Conservation (phyloP, 2,797 vertebrate genomes). For the Nannoperca obscura region DNA sequence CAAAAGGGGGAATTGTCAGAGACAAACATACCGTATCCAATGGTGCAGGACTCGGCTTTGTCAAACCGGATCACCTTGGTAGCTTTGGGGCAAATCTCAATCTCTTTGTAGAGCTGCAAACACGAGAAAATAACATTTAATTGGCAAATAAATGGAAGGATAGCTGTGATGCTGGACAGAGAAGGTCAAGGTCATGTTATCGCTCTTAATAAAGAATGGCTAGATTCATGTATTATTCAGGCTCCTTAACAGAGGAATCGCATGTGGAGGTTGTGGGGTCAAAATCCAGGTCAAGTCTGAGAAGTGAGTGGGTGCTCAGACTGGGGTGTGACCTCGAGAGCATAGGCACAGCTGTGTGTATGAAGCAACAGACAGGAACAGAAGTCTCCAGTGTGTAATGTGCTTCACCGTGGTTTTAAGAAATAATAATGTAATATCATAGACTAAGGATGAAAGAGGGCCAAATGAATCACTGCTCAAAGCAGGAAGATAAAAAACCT, state of each 20-base stretch:
- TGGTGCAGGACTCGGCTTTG: conserved; percentile 86
- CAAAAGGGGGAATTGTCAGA: conserved; percentile 12
- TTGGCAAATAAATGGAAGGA: conserved; percentile 27
- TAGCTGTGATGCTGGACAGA: neutral
- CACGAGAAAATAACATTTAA: conserved; percentile 47
- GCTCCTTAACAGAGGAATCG: conserved; percentile 53
- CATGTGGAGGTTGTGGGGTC: conserved; percentile 61
- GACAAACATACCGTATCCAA: conserved; percentile 91
- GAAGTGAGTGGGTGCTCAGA: conserved; percentile 53
- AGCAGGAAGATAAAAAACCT: conserved; percentile 71
- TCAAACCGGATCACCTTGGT: conserved; percentile 91
- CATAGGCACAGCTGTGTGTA: conserved; percentile 77
- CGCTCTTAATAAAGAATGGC: conserved; percentile 48
- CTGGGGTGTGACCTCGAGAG: conserved; percentile 40
- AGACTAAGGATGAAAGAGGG: conserved; percentile 64
- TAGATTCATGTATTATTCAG: conserved; percentile 73
- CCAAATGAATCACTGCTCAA: conserved; percentile 75
- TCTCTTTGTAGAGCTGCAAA: conserved; percentile 95
- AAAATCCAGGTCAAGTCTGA: conserved; percentile 53
- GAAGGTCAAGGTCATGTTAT: conserved; percentile 56
- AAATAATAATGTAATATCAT: conserved; percentile 70
- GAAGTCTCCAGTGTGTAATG: conserved; percentile 47
- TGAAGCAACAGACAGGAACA: conserved; percentile 61
- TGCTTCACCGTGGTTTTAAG: conserved; percentile 22
- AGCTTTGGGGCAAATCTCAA: conserved; percentile 93